phyloP scores from a whole-genome alignment of 2,797 vertebrate species.

The Melanotaenia pygmaea region DNA sequence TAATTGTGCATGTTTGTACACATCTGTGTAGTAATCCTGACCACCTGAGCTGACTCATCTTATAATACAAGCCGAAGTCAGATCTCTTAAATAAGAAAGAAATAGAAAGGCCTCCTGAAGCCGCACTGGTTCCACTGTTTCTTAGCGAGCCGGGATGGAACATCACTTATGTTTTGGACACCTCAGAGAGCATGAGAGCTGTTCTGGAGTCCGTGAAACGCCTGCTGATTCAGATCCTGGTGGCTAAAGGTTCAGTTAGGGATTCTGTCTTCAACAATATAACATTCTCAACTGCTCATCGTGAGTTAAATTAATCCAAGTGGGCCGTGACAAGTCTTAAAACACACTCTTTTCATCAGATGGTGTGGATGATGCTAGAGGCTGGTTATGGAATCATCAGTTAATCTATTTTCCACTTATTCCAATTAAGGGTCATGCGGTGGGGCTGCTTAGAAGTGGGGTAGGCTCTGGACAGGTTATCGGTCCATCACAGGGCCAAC shows the following conservation, averaged over 20 bases:
- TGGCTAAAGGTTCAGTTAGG: slow-evolving; percentile 70
- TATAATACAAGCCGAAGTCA: no score
- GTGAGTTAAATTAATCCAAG: background rate
- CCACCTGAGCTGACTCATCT: no score
- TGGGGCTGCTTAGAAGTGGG: no score
- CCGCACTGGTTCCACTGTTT: slow-evolving; percentile 58
- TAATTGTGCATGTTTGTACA: no score
- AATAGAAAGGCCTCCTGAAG: slow-evolving; percentile 29
- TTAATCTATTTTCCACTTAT: background rate
- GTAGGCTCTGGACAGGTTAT: no score
- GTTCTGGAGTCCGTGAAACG: slow-evolving; percentile 72
- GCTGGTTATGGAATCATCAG: background rate
- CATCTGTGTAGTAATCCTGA: no score
- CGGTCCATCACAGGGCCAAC: no score
- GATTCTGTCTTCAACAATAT: slow-evolving; percentile 81
- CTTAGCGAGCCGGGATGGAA: slow-evolving; percentile 65
- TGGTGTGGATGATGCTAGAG: background rate
- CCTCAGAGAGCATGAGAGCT: slow-evolving; percentile 66
- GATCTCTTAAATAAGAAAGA: no score
- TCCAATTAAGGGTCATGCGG: no score
- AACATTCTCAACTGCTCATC: slow-evolving; percentile 57
- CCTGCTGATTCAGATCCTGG: slow-evolving; percentile 74
- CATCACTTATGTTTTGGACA: slow-evolving; percentile 72
- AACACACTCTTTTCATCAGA: background rate
- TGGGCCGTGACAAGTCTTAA: background rate